phyloP scores from a whole-genome alignment of 2,888 invertebrate genomes.

The Andrena praecox region DNA sequence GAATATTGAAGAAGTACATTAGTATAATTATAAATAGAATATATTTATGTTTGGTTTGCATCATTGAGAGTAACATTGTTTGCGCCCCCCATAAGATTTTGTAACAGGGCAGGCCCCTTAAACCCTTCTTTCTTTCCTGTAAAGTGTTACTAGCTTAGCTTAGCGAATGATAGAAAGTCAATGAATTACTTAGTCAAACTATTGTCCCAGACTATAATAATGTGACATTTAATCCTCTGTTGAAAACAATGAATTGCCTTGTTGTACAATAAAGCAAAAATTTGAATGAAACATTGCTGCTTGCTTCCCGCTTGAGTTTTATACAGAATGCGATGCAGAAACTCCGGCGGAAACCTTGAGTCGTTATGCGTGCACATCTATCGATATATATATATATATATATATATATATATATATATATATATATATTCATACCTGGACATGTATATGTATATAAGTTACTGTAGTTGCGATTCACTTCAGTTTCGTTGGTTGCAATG shows the following conservation, averaged over 20 bases:
- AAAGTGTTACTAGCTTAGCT: conserved; percentile 82
- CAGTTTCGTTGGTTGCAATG: conserved; percentile 25
- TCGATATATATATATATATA: background rate
- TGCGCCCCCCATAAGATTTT: conserved; percentile 78
- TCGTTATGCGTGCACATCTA: conserved; percentile 5
- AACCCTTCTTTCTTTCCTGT: conserved; percentile 74
- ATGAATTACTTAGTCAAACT: conserved; percentile 79
- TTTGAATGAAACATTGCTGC: conserved; percentile 81
- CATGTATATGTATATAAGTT: conserved; percentile 17
- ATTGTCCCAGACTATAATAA: conserved; percentile 79
- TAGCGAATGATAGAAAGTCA: conserved; percentile 78
- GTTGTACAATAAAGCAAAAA: conserved; percentile 83
- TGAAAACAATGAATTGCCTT: conserved; percentile 82
- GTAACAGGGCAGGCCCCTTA: conserved; percentile 83
- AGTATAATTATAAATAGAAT: conserved; percentile 77
- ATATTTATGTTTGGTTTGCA: conserved; percentile 81
- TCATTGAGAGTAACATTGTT: conserved; percentile 79
- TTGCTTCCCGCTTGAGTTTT: conserved; percentile 82
- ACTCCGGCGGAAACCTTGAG: conserved; percentile 55
- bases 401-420: too few species aligned
- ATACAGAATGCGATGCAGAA: conserved; percentile 69
- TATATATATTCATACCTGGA: conserved; percentile 1
- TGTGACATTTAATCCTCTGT: conserved; percentile 83
- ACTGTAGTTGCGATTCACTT: conserved; percentile 21
- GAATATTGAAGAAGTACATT: conserved; percentile 70